phyloP scores from a whole-genome alignment of 1,140 invertebrate species.

The Sitobion miscanthi region DNA sequence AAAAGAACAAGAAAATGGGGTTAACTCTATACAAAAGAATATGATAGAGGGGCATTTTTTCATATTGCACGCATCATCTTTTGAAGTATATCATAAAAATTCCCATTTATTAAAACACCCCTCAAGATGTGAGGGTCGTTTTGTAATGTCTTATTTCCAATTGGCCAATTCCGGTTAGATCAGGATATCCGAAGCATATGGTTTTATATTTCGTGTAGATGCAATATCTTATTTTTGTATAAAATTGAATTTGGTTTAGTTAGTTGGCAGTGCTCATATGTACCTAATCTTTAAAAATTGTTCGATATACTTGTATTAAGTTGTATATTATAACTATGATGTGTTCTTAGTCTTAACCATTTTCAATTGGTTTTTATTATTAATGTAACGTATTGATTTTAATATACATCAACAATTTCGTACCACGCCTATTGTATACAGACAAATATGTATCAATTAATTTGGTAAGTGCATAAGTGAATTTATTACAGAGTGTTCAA shows the following conservation, averaged over 20 bases:
- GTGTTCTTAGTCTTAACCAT: neutral
- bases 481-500: neutral
- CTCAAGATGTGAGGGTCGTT: conserved; percentile 36
- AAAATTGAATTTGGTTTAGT: conserved; percentile 50
- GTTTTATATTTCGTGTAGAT: conserved; percentile 33
- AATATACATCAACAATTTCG: neutral
- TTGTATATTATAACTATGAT: neutral
- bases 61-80: conserved; percentile 54
- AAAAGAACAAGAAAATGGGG: conserved; percentile 53
- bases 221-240: conserved; percentile 14
- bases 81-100: conserved; percentile 56
- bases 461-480: neutral
- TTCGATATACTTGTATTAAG: neutral
- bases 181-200: conserved; percentile 51
- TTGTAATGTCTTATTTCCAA: conserved; percentile 56
- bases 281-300: neutral
- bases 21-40: conserved; percentile 50
- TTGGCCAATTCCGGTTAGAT: conserved; percentile 56
- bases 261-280: conserved; percentile 18
- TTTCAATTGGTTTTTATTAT: conserved; percentile 5
- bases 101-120: conserved; percentile 43
- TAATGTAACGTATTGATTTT: neutral
- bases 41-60: conserved; percentile 53
- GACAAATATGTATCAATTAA: neutral
- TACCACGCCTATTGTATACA: neutral